Conservation (phyloP, 2,888 invertebrate genomes). For the Anagyrus pseudococci region DNA sequence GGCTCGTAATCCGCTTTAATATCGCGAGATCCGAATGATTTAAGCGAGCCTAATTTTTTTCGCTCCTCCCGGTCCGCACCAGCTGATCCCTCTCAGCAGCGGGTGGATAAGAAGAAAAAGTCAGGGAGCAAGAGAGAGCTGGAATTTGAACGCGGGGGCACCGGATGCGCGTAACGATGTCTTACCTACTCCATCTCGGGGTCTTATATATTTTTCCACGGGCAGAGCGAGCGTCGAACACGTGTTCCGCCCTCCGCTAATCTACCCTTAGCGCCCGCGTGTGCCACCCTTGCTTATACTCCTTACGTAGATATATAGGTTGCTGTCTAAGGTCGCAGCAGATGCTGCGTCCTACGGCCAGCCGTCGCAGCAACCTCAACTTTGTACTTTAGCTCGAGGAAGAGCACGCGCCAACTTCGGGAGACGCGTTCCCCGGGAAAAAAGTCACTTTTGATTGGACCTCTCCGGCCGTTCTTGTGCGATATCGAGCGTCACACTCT, state of each 20-base stretch:
- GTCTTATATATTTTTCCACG: conserved; percentile 55
- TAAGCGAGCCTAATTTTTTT: conserved; percentile 38
- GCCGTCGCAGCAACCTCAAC: conserved; percentile 45
- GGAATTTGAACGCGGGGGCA: conserved; percentile 28
- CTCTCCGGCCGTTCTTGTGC: too few relatives aligned
- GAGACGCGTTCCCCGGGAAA: too few relatives aligned
- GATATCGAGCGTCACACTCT: too few relatives aligned
- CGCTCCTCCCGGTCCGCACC: neutral
- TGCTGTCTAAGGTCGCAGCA: too few relatives aligned
- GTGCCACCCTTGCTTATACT: neutral
- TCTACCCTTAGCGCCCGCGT: conserved; percentile 42
- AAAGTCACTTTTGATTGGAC: too few relatives aligned
- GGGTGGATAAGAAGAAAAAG: neutral
- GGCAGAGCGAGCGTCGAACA: conserved; percentile 52
- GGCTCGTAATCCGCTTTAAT: conserved; percentile 54
- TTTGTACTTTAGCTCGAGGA: conserved; percentile 35
- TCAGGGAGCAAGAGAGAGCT: neutral
- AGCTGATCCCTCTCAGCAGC: neutral
- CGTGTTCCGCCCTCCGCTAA: conserved; percentile 60
- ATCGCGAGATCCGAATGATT: conserved; percentile 48
- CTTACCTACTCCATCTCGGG: conserved; percentile 57
- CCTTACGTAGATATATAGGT: too few relatives aligned
- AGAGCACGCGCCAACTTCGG: neutral
- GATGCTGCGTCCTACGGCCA: conserved; percentile 48
- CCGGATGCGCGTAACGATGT: conserved; percentile 61